These are phyloP conservation scores for Percina caprodes DNA, from an alignment of 2,113 vertebrate species.

Conservation along the genomic window DNA sequence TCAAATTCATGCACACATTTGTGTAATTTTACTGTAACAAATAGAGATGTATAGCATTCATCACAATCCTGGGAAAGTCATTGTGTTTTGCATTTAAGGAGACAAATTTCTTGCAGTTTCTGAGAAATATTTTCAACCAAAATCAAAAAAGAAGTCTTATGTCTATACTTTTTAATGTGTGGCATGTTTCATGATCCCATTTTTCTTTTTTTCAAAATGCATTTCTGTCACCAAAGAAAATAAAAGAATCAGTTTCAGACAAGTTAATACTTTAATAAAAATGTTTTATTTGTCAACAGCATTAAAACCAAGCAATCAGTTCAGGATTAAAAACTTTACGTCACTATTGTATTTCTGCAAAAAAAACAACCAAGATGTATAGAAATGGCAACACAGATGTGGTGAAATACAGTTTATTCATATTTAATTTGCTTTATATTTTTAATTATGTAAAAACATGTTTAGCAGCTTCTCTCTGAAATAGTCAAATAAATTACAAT, in stretches of 20 bases:
- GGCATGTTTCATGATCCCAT: background rate
- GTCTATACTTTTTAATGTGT: background rate
- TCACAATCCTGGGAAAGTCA: background rate
- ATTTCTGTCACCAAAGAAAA: background rate
- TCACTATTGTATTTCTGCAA: background rate
- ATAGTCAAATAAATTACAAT: background rate
- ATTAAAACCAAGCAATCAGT: background rate
- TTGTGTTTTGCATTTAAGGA: background rate
- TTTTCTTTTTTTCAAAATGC: background rate
- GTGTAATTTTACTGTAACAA: background rate
- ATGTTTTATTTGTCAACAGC: conserved; percentile 24
- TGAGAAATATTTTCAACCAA: background rate
- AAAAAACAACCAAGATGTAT: background rate
- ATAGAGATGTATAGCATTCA: background rate
- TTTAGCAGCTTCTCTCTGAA: too few relatives aligned
- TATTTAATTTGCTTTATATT: conserved; percentile 16
- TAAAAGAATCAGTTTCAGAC: conserved; percentile 1
- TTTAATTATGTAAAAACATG: background rate
- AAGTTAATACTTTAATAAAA: background rate
- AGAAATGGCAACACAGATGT: conserved; percentile 3
- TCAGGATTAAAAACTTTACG: background rate
- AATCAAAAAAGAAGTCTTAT: background rate
- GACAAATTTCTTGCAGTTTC: background rate
- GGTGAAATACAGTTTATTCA: conserved; percentile 21
- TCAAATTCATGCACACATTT: background rate